Evolutionary conservation across 2,113 vertebrate genomes (phyloP).

Genomic region (Microcebus tavaratra): DNA sequence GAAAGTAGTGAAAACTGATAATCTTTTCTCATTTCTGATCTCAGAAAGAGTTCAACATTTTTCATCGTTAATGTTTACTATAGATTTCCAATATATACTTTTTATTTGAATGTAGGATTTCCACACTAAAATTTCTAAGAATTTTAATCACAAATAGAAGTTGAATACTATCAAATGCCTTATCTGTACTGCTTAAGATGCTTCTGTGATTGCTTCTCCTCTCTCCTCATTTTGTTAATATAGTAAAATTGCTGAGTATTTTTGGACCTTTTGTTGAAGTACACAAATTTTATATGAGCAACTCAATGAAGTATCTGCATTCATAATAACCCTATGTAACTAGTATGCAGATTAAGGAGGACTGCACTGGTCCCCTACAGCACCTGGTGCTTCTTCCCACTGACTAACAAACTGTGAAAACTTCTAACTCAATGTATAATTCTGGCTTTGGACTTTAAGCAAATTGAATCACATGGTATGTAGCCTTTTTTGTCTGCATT

Average conservation of each 20-base stretch:
- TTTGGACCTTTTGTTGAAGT: background rate
- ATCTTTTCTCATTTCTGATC: background rate
- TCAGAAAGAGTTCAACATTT: background rate
- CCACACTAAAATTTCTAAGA: background rate
- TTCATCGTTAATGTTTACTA: background rate
- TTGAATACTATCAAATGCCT: background rate
- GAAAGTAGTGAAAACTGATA: background rate
- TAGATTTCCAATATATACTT: background rate
- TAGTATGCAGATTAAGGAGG: background rate
- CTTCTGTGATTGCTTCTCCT: background rate
- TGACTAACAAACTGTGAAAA: background rate
- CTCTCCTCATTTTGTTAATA: background rate
- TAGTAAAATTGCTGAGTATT: background rate
- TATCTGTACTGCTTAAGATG: background rate
- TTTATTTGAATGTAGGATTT: background rate
- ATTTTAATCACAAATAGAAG: background rate
- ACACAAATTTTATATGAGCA: background rate
- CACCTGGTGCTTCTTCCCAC: background rate
- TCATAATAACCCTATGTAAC: background rate
- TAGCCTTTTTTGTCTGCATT: background rate
- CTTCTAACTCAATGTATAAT: background rate
- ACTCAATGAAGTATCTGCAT: background rate
- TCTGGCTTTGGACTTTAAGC: background rate
- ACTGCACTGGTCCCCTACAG: background rate
- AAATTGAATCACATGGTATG: background rate